These are phyloP conservation scores for Perodicticus potto DNA, from an alignment of 2,797 vertebrate genomes.

Conservation along the genomic window DNA sequence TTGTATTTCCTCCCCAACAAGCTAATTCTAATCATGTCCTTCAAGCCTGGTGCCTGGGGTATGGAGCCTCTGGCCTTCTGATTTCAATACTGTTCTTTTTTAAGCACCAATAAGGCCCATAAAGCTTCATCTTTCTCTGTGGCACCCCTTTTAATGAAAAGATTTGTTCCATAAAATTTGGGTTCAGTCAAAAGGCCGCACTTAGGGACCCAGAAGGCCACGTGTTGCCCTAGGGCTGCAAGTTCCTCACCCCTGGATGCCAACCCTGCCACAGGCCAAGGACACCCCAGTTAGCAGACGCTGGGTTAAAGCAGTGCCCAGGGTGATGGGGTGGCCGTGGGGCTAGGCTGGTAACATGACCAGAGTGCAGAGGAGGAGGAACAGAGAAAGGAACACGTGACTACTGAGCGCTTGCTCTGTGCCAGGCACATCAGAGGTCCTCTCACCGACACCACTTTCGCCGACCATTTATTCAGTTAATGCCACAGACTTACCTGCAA, in stretches of 20 bases:
- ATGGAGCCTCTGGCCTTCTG: background rate
- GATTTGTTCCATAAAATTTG: background rate
- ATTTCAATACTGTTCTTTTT: background rate
- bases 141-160: background rate
- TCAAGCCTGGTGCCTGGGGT: background rate
- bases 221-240: background rate
- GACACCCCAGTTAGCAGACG: fast-evolving
- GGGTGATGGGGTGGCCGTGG: background rate
- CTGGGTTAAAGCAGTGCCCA: background rate
- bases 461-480: background rate
- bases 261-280: background rate
- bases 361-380: background rate
- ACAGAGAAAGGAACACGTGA: background rate
- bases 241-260: background rate
- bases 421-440: background rate
- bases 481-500: background rate
- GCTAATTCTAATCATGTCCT: background rate
- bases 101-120: background rate
- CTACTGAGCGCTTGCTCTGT: too few relatives aligned
- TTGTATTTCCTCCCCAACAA: background rate
- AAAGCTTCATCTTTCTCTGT: background rate
- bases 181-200: background rate
- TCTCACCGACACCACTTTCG: background rate
- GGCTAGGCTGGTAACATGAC: background rate
- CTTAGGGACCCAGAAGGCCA: background rate